phyloP scores from a whole-genome alignment of 2,888 invertebrate genomes.

The Teinopalpus imperialis region DNA sequence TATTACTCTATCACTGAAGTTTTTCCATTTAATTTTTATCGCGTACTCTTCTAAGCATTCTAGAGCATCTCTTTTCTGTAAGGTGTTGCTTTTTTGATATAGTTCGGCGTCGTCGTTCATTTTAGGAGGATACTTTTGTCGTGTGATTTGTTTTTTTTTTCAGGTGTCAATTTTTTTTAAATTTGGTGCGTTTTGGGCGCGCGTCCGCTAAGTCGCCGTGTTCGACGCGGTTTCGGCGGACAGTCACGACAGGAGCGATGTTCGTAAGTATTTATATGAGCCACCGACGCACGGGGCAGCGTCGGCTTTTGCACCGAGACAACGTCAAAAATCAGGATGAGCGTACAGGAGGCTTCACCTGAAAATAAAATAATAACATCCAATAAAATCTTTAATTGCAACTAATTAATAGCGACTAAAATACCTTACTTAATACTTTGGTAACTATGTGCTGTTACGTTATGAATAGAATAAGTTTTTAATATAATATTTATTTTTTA shows the following conservation, averaged over 20 bases:
- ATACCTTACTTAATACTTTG: no score
- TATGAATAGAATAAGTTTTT: no score
- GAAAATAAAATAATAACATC: conserved; percentile 6
- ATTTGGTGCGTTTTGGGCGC: conserved; percentile 37
- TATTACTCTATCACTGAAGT: conserved; percentile 65
- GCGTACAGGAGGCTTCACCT: conserved; percentile 17
- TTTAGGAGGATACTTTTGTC: conserved; percentile 21
- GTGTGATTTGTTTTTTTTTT: conserved; percentile 27
- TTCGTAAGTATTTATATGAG: conserved; percentile 68
- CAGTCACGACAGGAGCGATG: conserved; percentile 52
- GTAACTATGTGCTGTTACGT: no score
- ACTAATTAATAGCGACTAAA: no score
- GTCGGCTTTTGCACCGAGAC: conserved; percentile 38
- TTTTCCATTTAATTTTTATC: conserved; percentile 79
- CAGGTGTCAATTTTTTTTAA: conserved; percentile 29
- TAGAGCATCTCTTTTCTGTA: conserved; percentile 83
- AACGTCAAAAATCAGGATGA: conserved; percentile 27
- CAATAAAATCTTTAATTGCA: no score
- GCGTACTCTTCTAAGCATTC: conserved; percentile 85
- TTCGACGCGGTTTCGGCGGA: conserved; percentile 61
- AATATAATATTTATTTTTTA: no score
- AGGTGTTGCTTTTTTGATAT: conserved; percentile 85
- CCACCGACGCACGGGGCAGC: conserved; percentile 44
- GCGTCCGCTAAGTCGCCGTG: conserved; percentile 53
- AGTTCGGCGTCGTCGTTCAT: conserved; percentile 85